Percentiles rank a stretch among this genome's conserved stretches.
Conservation (phyloP, 2,113 vertebrate species). For the Phalacrocorax pelagicus region DNA sequence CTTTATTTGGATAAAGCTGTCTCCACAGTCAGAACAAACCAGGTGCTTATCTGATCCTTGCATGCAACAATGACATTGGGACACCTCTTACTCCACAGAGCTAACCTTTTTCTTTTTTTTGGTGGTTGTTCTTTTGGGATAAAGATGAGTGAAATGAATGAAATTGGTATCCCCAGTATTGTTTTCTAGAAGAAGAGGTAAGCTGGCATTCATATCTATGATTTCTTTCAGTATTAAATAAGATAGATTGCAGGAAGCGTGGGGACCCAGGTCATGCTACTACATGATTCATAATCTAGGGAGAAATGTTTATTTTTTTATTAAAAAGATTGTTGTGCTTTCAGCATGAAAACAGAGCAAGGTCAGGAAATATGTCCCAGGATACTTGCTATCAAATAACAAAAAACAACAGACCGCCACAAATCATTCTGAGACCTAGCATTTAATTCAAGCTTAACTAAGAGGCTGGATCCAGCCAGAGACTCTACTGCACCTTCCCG, state of each 20-base stretch:
- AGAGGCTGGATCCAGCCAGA: background rate
- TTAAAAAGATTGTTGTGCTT: background rate
- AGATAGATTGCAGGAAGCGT: background rate
- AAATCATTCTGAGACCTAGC: background rate
- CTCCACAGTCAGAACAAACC: conserved; percentile 61
- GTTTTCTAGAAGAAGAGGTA: background rate
- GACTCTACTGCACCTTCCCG: background rate
- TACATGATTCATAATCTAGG: background rate
- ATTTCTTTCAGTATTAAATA: conserved; percentile 28
- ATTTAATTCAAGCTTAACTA: background rate
- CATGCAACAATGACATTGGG: background rate
- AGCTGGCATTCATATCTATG: background rate
- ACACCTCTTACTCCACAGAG: conserved; percentile 55
- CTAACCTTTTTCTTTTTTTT: background rate
- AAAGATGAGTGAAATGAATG: background rate
- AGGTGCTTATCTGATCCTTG: conserved; percentile 63
- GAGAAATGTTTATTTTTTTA: conserved; percentile 5
- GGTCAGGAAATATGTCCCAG: background rate
- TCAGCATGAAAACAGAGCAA: background rate
- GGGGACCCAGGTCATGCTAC: background rate
- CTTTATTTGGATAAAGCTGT: conserved; percentile 79
- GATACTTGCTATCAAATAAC: background rate
- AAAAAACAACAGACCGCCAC: background rate
- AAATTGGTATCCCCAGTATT: background rate
- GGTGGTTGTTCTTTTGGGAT: conserved; percentile 4